Conservation (phyloP, 2,113 vertebrate species). For the Notothenia rossii region DNA sequence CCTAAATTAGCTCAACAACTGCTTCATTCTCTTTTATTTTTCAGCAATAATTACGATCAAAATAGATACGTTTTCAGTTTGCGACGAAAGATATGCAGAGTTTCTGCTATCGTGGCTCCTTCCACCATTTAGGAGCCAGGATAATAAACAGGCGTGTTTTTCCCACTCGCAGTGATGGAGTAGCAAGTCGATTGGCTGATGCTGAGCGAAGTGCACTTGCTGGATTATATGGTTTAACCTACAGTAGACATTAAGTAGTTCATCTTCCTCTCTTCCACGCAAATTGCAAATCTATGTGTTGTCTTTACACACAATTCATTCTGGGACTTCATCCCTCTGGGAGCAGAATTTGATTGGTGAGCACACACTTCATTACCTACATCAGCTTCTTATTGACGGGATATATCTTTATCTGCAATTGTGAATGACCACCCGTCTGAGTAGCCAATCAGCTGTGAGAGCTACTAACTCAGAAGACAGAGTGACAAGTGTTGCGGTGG, state of each 20-base stretch:
- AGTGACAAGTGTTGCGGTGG: neutral
- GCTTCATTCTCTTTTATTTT: too few relatives aligned
- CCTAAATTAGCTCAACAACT: too few relatives aligned
- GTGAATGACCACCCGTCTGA: slow-evolving; percentile 2
- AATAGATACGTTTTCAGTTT: too few relatives aligned
- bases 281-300: neutral
- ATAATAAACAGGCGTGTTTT: too few relatives aligned
- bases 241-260: neutral
- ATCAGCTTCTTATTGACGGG: neutral
- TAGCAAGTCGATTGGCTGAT: too few relatives aligned
- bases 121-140: too few relatives aligned
- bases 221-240: too few relatives aligned
- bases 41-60: too few relatives aligned
- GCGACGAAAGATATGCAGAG: too few relatives aligned
- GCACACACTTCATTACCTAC: neutral
- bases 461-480: slow-evolving; percentile 4
- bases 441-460: slow-evolving; percentile 1
- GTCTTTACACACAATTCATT: neutral
- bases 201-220: too few relatives aligned
- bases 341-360: neutral
- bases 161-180: too few relatives aligned
- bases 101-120: too few relatives aligned
- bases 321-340: neutral
- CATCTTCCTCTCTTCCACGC: neutral
- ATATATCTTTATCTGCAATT: neutral